Evolutionary conservation across 1,140 invertebrate species (phyloP).

Genomic region (Caerostris extrusa): DNA sequence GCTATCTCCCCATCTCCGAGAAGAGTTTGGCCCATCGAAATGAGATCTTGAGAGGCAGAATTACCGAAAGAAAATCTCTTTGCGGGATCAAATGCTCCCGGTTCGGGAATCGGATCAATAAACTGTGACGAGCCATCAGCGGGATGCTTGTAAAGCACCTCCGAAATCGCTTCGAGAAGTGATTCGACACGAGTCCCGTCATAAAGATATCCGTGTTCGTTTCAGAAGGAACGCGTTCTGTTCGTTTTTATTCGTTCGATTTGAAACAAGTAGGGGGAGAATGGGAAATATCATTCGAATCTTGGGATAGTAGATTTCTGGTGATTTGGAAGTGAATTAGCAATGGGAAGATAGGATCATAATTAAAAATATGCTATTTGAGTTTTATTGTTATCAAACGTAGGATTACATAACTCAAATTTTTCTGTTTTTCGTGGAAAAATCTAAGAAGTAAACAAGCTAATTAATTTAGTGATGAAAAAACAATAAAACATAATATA

Average conservation of each 20-base stretch:
- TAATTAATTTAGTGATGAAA: no score
- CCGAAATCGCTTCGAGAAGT: not conserved
- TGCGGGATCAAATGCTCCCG: not conserved
- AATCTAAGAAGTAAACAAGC: no score
- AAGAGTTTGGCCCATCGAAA: no score
- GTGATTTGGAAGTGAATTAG: not conserved
- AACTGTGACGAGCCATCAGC: not conserved
- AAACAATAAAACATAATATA: no score
- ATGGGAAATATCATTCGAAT: not conserved
- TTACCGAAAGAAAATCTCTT: not conserved
- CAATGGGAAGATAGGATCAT: not conserved
- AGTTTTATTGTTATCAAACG: no score
- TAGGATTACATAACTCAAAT: no score
- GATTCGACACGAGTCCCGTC: not conserved
- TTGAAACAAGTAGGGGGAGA: not conserved
- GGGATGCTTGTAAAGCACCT: not conserved
- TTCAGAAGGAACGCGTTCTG: not conserved
- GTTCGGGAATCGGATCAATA: not conserved
- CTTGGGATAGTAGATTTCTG: not conserved
- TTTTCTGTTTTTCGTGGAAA: no score
- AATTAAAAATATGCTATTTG: not conserved
- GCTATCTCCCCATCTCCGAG: no score
- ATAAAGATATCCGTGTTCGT: conserved; percentile 14
- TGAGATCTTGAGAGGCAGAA: no score
- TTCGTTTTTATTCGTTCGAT: not conserved